Evolutionary conservation across 2,888 invertebrate species (phyloP).

Genomic region (Lithophane ornitopus): DNA sequence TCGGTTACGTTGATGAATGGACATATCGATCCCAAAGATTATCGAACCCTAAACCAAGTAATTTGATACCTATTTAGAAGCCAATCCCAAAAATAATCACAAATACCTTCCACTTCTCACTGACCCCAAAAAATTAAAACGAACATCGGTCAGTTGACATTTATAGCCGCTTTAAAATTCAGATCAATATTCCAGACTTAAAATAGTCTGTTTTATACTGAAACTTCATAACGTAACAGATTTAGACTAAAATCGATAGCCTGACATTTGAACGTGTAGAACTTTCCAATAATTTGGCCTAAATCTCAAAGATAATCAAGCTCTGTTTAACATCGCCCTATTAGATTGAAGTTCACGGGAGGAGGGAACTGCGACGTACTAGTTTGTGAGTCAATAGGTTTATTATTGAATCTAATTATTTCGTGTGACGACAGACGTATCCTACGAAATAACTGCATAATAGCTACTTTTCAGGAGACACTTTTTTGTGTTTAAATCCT

Average conservation of each 20-base stretch:
- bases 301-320: constrained; percentile 47
- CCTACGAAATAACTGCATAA: too few species aligned
- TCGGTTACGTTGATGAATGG: constrained; percentile 27
- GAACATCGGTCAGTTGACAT: neutral
- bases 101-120: constrained; percentile 1
- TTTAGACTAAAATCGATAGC: constrained; percentile 49
- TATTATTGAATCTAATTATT: constrained; percentile 17
- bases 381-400: constrained; percentile 13
- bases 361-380: neutral
- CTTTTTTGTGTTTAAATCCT: too few species aligned
- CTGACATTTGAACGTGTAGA: constrained; percentile 46
- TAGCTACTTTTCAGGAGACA: too few species aligned
- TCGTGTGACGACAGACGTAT: neutral
- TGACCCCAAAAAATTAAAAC: neutral
- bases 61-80: neutral
- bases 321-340: constrained; percentile 33
- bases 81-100: neutral
- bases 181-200: constrained; percentile 15
- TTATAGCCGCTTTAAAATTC: constrained; percentile 23
- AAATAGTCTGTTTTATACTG: constrained; percentile 14
- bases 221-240: constrained; percentile 2
- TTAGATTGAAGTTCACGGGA: constrained; percentile 30
- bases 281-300: constrained; percentile 45
- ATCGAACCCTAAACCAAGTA: constrained; percentile 5
- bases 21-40: constrained; percentile 20